These are phyloP conservation scores for Drosophila anomelani DNA, from an alignment of 2,888 invertebrate species.

Conservation along the genomic window DNA sequence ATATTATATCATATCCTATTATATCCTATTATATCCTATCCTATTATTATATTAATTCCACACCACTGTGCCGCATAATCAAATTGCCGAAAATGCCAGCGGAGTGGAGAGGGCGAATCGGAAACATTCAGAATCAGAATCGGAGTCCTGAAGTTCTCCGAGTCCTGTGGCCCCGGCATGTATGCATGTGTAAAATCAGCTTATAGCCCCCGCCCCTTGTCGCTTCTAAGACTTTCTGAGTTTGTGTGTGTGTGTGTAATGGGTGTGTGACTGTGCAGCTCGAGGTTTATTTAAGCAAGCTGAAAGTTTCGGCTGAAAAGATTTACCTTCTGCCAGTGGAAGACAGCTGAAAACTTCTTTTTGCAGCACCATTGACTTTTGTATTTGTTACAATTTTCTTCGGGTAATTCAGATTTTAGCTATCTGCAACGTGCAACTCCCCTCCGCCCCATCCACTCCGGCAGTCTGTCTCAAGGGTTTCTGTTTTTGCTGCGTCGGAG, in stretches of 20 bases:
- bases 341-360: conserved; percentile 77
- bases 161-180: conserved; percentile 59
- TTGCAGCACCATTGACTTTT: conserved; percentile 79
- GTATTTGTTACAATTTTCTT: conserved; percentile 72
- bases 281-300: conserved; percentile 77
- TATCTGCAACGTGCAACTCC: conserved; percentile 39
- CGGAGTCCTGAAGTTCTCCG: conserved; percentile 39
- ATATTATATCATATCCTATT: background rate
- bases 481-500: conserved; percentile 64
- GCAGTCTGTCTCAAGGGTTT: conserved; percentile 47
- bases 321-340: conserved; percentile 73
- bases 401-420: conserved; percentile 51
- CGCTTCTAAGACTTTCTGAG: background rate
- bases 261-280: conserved; percentile 49
- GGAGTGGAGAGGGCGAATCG: conserved; percentile 54
- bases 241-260: conserved; percentile 17
- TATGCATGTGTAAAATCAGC: conserved; percentile 74
- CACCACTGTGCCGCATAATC: conserved; percentile 67
- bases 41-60: background rate
- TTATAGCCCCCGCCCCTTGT: conserved; percentile 51
- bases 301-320: conserved; percentile 78
- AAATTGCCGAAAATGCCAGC: conserved; percentile 72
- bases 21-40: background rate
- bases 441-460: background rate
- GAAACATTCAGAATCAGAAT: conserved; percentile 55